These are phyloP conservation scores for Platyscapa corneri DNA, from an alignment of 1,140 invertebrate species.

Conservation along the genomic window DNA sequence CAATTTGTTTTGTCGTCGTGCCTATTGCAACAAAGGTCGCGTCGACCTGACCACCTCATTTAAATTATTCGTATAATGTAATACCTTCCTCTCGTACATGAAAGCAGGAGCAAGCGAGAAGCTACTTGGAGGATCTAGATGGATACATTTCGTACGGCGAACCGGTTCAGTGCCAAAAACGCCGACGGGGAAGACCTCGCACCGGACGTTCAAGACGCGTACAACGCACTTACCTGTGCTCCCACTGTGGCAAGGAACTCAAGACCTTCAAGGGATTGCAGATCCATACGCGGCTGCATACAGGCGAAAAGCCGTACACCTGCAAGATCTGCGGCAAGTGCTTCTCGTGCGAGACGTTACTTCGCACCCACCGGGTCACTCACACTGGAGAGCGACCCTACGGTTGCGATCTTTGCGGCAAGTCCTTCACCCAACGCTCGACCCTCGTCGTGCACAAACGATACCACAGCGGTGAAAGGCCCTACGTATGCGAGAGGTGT, in stretches of 20 bases:
- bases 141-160: not conserved
- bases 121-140: constrained; percentile 21
- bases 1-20: no score
- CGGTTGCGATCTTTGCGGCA: constrained; percentile 81
- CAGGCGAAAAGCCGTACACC: constrained; percentile 76
- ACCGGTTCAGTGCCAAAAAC: not conserved
- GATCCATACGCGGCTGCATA: constrained; percentile 74
- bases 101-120: constrained; percentile 7
- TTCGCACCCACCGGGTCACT: constrained; percentile 78
- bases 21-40: not conserved
- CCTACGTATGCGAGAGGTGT: constrained; percentile 83
- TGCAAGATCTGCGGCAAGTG: constrained; percentile 79
- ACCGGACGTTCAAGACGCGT: constrained; percentile 10
- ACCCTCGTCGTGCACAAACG: constrained; percentile 84
- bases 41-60: not conserved
- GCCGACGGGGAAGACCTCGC: constrained; percentile 27
- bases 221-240: constrained; percentile 59
- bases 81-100: not conserved
- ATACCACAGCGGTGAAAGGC: constrained; percentile 85
- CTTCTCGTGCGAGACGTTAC: constrained; percentile 79
- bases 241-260: constrained; percentile 68
- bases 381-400: constrained; percentile 81
- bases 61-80: not conserved
- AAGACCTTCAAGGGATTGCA: constrained; percentile 75
- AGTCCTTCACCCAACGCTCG: constrained; percentile 87